A percentile compares a stretch with the other conserved stretches of the same genome.
phyloP scores from a whole-genome alignment of 2,888 invertebrate species.

The Drosophila setosimentum region DNA sequence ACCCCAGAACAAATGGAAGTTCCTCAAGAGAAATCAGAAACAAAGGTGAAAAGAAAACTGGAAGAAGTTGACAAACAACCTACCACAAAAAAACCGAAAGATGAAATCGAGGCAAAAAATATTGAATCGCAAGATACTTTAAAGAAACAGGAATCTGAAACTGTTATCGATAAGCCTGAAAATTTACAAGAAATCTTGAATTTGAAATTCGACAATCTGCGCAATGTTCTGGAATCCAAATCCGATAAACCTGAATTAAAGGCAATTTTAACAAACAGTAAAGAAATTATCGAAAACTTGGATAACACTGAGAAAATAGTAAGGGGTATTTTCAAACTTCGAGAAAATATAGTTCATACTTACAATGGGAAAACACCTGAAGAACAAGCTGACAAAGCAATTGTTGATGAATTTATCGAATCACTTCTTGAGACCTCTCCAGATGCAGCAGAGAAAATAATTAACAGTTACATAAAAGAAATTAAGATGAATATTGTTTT shows the following conservation, averaged over 20 bases:
- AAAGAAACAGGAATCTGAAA: background rate
- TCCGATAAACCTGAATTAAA: background rate
- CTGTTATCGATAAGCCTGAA: background rate
- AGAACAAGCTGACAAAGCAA: slow-evolving; percentile 34
- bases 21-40: slow-evolving; percentile 21
- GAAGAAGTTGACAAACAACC: slow-evolving; percentile 14
- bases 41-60: slow-evolving; percentile 40
- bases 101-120: slow-evolving; percentile 34
- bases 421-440: slow-evolving; percentile 49
- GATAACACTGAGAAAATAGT: slow-evolving; percentile 48
- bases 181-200: slow-evolving; percentile 22
- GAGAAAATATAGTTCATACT: slow-evolving; percentile 82
- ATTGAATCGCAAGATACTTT: slow-evolving; percentile 6
- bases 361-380: slow-evolving; percentile 69
- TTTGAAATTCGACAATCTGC: slow-evolving; percentile 25
- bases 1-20: background rate
- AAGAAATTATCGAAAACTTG: slow-evolving; percentile 50
- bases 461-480: slow-evolving; percentile 43
- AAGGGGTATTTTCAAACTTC: slow-evolving; percentile 76
- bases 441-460: slow-evolving; percentile 41
- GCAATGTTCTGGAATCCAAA: slow-evolving; percentile 1
- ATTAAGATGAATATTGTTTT: slow-evolving; percentile 52
- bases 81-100: slow-evolving; percentile 34
- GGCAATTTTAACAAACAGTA: slow-evolving; percentile 24
- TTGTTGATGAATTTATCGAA: slow-evolving; percentile 56